Percentiles rank a stretch among this genome's conserved stretches.
These are phyloP conservation scores for Drosophila ambigua DNA, from an alignment of 1,140 invertebrate genomes.

Conservation along the genomic window DNA sequence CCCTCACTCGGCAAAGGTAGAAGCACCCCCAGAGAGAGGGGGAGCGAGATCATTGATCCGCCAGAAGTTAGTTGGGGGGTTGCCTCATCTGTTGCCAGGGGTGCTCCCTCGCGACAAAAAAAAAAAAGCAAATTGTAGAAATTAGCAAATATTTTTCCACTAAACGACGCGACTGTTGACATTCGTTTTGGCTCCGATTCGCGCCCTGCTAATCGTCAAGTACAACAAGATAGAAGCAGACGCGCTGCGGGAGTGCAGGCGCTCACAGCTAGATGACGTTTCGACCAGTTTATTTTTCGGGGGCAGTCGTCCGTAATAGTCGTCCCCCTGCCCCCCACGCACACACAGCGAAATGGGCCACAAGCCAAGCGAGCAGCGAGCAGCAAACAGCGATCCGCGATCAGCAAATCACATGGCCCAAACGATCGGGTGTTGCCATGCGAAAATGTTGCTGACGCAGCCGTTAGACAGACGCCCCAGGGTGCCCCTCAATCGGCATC, in stretches of 20 bases:
- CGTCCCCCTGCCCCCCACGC: not conserved
- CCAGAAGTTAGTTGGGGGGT: too few species aligned
- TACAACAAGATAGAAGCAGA: constrained; percentile 21
- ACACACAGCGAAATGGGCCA: constrained; percentile 16
- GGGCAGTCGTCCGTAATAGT: not conserved
- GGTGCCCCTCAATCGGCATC: not conserved
- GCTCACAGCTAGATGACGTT: constrained; percentile 13
- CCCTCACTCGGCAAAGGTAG: too few species aligned
- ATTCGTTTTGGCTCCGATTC: too few species aligned
- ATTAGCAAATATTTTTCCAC: too few species aligned
- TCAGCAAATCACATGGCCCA: constrained; percentile 54
- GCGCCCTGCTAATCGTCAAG: constrained; percentile 10
- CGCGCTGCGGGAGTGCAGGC: too few species aligned
- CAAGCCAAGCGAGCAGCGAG: constrained; percentile 12
- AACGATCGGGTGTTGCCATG: constrained; percentile 58
- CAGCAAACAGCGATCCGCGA: constrained; percentile 18
- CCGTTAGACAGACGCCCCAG: constrained; percentile 30
- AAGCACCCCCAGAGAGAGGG: too few species aligned
- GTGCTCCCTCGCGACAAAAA: too few species aligned
- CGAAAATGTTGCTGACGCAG: constrained; percentile 63
- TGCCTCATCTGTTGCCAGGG: too few species aligned
- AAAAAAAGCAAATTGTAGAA: too few species aligned
- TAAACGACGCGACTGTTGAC: too few species aligned
- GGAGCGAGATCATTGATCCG: too few species aligned
- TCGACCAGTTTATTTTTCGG: constrained; percentile 16